Percentiles rank a stretch among this genome's conserved stretches.
These are phyloP conservation scores for Threskiornis aethiopicus DNA, from an alignment of 2,797 vertebrate species.

Conservation along the genomic window DNA sequence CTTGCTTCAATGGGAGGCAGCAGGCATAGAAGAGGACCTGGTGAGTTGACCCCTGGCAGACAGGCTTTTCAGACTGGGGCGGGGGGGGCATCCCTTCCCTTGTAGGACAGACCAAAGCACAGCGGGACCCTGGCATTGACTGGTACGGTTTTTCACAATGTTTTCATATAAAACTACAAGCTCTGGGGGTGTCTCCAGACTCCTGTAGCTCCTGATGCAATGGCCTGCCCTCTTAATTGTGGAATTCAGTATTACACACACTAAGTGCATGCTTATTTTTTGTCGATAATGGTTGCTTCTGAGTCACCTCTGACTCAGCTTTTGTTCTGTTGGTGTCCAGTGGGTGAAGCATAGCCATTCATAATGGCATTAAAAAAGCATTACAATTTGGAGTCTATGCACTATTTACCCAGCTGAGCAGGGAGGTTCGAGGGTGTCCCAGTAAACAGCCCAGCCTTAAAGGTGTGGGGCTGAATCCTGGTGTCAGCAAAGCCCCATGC, in stretches of 20 bases:
- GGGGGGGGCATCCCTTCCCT: background rate
- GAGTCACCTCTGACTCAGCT: background rate
- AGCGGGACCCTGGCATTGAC: background rate
- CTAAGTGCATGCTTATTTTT: background rate
- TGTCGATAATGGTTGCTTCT: background rate
- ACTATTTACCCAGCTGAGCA: background rate
- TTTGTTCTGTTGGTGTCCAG: background rate
- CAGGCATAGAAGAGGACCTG: background rate
- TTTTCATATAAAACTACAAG: background rate
- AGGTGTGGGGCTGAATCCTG: background rate
- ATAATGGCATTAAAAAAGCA: background rate
- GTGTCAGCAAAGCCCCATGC: background rate
- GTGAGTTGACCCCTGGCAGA: background rate
- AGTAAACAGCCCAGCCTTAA: background rate
- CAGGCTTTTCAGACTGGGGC: background rate
- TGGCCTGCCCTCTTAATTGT: background rate
- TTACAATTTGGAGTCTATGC: background rate
- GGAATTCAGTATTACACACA: background rate
- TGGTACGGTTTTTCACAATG: background rate
- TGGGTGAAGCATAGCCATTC: background rate
- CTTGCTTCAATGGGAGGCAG: background rate
- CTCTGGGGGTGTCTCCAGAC: background rate
- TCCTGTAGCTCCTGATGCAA: background rate
- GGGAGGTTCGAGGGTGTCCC: background rate
- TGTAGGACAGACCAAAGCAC: background rate